phyloP scores from a whole-genome alignment of 2,113 vertebrate genomes.

The Phyllopteryx taeniolatus region DNA sequence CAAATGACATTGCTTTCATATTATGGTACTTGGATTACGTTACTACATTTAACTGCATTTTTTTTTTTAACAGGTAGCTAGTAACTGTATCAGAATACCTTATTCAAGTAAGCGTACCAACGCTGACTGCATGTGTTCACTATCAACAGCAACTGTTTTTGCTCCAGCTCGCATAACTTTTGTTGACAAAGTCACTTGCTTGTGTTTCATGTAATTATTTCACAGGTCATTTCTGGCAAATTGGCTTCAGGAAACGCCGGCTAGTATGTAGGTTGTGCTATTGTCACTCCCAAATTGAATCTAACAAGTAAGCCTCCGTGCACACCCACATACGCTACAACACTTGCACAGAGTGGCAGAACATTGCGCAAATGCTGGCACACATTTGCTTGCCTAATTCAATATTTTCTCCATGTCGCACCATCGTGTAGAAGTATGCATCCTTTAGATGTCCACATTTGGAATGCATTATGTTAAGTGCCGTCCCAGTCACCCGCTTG shows the following conservation, averaged over 20 bases:
- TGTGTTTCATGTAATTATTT: constrained; percentile 31
- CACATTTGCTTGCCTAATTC: constrained; percentile 41
- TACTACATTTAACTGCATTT: no score
- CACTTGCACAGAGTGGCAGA: constrained; percentile 61
- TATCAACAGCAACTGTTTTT: background rate
- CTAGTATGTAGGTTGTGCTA: constrained; percentile 55
- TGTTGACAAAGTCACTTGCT: constrained; percentile 8
- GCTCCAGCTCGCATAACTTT: background rate
- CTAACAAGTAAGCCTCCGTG: constrained; percentile 65
- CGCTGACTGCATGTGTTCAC: background rate
- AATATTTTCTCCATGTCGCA: constrained; percentile 45
- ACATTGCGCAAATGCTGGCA: constrained; percentile 53
- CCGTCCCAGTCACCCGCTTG: constrained; percentile 21
- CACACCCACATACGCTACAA: constrained; percentile 69
- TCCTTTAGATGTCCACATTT: constrained; percentile 16
- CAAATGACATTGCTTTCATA: no score
- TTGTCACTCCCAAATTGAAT: constrained; percentile 62
- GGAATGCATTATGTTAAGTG: constrained; percentile 15
- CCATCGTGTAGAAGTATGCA: constrained; percentile 1
- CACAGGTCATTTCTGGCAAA: constrained; percentile 11
- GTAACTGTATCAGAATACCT: no score
- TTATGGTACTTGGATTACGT: no score
- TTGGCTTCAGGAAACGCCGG: constrained; percentile 41
- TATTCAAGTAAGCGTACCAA: no score
- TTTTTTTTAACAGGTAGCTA: no score